Conservation (phyloP, 2,797 vertebrate species). For the Sebastes aleutianus region DNA sequence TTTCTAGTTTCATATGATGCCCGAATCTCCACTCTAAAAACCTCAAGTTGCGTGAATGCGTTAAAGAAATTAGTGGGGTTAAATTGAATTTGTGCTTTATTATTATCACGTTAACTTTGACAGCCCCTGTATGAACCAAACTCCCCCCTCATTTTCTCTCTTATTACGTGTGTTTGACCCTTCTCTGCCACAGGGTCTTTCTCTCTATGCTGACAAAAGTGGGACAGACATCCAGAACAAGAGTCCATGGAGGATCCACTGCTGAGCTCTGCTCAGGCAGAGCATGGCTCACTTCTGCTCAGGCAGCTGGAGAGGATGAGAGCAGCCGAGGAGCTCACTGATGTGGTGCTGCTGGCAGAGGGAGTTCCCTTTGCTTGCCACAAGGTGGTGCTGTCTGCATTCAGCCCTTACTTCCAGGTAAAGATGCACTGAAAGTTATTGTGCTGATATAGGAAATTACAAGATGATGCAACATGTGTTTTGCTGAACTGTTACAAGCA, state of each 20-base stretch:
- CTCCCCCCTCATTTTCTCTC: background rate
- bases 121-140: background rate
- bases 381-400: conserved; percentile 88
- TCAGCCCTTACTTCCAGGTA: conserved; percentile 91
- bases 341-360: conserved; percentile 88
- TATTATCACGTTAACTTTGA: no score
- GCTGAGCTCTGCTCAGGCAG: conserved; percentile 25
- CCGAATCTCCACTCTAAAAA: no score
- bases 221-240: background rate
- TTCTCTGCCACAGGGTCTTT: background rate
- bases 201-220: background rate
- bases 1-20: no score
- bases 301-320: conserved; percentile 85
- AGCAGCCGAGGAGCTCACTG: conserved; percentile 81
- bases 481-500: background rate
- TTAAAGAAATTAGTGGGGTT: no score
- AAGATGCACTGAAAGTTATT: conserved; percentile 28
- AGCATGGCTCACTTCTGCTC: conserved; percentile 82
- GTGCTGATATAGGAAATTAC: background rate
- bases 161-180: background rate
- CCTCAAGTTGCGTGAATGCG: no score
- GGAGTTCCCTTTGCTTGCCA: conserved; percentile 88
- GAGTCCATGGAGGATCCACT: conserved; percentile 48
- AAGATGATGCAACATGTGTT: background rate
- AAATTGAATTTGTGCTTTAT: no score